Evolutionary conservation across 2,113 vertebrate genomes (phyloP).

Genomic region (Centropus unirufus): DNA sequence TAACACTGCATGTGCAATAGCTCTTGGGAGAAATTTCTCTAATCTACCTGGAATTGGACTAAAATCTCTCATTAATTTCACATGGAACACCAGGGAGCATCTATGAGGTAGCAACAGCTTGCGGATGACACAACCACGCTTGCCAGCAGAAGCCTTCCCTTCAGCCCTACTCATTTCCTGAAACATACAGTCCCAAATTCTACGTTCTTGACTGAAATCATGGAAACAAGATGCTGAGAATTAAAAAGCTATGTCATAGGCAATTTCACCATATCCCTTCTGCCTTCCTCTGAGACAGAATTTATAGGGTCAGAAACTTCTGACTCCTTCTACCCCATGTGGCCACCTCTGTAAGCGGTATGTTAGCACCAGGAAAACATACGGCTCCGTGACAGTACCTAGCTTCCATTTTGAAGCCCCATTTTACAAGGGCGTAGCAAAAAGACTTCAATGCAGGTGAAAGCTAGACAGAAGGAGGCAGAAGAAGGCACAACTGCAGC

Average conservation of each 20-base stretch:
- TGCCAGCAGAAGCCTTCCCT: background rate
- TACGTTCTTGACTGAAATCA: background rate
- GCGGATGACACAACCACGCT: background rate
- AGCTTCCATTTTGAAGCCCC: background rate
- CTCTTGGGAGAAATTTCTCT: slow-evolving; percentile 9
- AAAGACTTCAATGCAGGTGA: background rate
- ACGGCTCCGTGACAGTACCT: background rate
- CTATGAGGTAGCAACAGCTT: background rate
- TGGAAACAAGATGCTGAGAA: background rate
- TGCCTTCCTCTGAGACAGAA: background rate
- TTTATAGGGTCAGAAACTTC: background rate
- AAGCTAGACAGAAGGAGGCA: background rate
- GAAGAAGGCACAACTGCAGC: background rate
- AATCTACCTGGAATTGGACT: background rate
- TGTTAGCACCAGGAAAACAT: background rate
- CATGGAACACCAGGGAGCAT: background rate
- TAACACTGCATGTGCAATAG: background rate
- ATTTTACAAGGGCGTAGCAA: background rate
- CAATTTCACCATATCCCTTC: background rate
- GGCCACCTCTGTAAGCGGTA: background rate
- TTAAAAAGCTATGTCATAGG: background rate
- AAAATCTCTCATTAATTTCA: slow-evolving; percentile 42
- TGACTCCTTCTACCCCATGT: background rate
- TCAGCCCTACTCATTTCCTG: background rate
- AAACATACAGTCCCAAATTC: background rate